Conservation (phyloP, 2,888 invertebrate genomes). For the Diplazon laetatorius region DNA sequence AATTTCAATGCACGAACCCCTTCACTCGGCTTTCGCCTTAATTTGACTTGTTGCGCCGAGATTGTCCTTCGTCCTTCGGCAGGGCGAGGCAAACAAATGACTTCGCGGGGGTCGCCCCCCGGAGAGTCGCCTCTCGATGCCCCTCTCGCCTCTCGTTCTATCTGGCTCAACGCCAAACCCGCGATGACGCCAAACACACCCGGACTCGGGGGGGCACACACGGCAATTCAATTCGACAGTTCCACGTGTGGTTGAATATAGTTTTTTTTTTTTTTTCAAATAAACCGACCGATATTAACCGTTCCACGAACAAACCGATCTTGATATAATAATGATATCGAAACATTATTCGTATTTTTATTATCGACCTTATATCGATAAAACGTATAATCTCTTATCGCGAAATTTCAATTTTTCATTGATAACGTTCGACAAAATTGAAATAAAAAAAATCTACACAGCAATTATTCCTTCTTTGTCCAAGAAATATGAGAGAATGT, state of each 20-base stretch:
- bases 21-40: slow-evolving; percentile 66
- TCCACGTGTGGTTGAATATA: slow-evolving; percentile 25
- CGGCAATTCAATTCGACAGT: slow-evolving; percentile 32
- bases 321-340: neutral
- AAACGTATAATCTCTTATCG: too few relatives aligned
- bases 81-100: slow-evolving; percentile 53
- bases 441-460: too few relatives aligned
- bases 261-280: too few relatives aligned
- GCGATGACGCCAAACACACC: slow-evolving; percentile 26
- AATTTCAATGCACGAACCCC: neutral
- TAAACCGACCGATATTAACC: slow-evolving; percentile 22
- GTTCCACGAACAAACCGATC: neutral
- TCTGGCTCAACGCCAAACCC: slow-evolving; percentile 51
- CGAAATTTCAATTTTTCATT: too few relatives aligned
- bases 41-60: slow-evolving; percentile 77
- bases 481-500: too few relatives aligned
- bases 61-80: slow-evolving; percentile 41
- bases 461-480: too few relatives aligned
- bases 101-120: slow-evolving; percentile 19
- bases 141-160: too few relatives aligned
- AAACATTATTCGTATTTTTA: too few relatives aligned
- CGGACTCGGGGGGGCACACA: slow-evolving; percentile 16
- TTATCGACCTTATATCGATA: too few relatives aligned
- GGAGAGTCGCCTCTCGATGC: slow-evolving; percentile 30
- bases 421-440: too few relatives aligned